Conservation (phyloP, 2,113 vertebrate genomes). For the Pelvicachromis taeniatus region DNA sequence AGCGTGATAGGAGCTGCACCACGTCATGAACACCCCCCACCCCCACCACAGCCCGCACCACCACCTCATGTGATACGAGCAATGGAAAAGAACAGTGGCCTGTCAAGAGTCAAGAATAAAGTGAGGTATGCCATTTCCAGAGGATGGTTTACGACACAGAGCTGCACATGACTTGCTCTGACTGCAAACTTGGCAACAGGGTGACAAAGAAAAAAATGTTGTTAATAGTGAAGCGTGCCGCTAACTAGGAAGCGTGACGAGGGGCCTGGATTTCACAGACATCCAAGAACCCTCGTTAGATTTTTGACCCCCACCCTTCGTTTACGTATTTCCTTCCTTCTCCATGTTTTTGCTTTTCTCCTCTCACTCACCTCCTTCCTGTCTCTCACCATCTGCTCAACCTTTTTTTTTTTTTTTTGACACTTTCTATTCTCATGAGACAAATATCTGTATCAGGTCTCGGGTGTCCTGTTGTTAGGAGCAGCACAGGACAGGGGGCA, state of each 20-base stretch:
- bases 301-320: no score
- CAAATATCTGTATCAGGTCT: background rate
- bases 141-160: background rate
- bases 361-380: background rate
- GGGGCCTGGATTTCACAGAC: background rate
- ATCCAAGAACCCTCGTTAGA: background rate
- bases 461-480: background rate
- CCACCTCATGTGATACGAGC: background rate
- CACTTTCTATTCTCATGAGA: background rate
- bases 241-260: conserved; percentile 47
- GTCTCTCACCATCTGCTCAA: background rate
- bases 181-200: conserved; percentile 35
- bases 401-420: background rate
- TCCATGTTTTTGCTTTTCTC: background rate
- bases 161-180: background rate
- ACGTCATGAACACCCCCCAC: background rate
- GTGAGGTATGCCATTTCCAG: conserved; percentile 25
- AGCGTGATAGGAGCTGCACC: background rate
- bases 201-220: conserved; percentile 44
- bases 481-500: background rate
- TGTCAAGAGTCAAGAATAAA: conserved; percentile 17
- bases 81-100: conserved; percentile 32
- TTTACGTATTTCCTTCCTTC: background rate
- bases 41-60: no score
- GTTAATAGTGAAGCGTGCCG: conserved; percentile 28